phyloP scores from a whole-genome alignment of 2,888 invertebrate genomes.

The Endotricha flammealis region DNA sequence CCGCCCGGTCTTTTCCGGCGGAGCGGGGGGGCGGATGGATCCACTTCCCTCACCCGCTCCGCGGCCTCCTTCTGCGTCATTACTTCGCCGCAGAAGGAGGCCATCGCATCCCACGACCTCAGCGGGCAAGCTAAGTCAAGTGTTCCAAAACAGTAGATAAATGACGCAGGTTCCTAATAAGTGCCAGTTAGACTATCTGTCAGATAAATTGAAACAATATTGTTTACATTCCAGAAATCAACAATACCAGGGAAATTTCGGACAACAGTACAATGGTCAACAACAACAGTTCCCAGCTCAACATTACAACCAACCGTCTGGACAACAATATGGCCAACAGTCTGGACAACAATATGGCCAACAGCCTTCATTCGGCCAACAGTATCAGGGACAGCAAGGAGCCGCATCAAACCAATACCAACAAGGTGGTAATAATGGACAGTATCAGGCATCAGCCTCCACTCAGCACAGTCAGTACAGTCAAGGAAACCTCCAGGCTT shows the following conservation, averaged over 20 bases:
- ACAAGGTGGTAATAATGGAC: background rate
- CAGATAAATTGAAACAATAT: too few relatives aligned
- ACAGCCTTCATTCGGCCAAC: background rate
- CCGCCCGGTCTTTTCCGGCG: too few relatives aligned
- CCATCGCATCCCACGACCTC: background rate
- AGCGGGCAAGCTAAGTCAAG: too few relatives aligned
- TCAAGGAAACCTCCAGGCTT: too few relatives aligned
- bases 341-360: constrained; percentile 12
- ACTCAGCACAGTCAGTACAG: constrained; percentile 5
- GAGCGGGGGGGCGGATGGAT: too few relatives aligned
- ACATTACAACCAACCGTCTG: constrained; percentile 8
- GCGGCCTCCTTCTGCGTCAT: too few relatives aligned
- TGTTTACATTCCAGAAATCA: too few relatives aligned
- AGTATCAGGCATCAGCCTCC: background rate
- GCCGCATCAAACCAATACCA: constrained; percentile 5
- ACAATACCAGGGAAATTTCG: constrained; percentile 13
- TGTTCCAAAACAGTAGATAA: too few relatives aligned
- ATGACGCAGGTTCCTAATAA: too few relatives aligned
- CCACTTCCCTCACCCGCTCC: too few relatives aligned
- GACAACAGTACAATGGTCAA: constrained; percentile 12
- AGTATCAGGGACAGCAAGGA: constrained; percentile 1
- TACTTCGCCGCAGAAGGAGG: too few relatives aligned
- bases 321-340: constrained; percentile 11
- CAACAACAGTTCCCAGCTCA: constrained; percentile 4
- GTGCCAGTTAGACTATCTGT: too few relatives aligned